Conservation (phyloP, 2,888 invertebrate species). For the Anagyrus pseudococci region DNA sequence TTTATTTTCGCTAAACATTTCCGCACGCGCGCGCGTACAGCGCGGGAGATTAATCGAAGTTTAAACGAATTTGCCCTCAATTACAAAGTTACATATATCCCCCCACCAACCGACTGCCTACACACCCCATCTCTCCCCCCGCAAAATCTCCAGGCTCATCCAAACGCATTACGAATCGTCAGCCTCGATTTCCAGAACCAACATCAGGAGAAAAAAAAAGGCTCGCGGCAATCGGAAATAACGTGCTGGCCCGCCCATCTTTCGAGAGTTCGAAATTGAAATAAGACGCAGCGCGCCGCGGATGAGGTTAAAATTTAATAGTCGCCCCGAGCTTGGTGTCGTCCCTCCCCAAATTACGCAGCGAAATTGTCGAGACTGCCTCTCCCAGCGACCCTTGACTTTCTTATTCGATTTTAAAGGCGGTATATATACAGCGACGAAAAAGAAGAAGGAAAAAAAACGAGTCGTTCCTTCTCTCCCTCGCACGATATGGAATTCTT, state of each 20-base stretch:
- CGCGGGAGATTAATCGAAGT: slow-evolving; percentile 13
- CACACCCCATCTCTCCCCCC: slow-evolving; percentile 1
- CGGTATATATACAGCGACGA: no score
- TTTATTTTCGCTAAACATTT: neutral
- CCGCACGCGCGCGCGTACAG: slow-evolving; percentile 12
- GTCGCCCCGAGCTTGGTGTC: slow-evolving; percentile 48
- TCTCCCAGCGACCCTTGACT: slow-evolving; percentile 21
- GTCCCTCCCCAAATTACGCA: slow-evolving; percentile 52
- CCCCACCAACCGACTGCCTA: neutral
- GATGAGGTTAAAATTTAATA: slow-evolving; percentile 60
- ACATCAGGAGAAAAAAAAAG: slow-evolving; percentile 13
- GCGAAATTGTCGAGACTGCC: slow-evolving; percentile 53
- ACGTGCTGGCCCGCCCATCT: neutral
- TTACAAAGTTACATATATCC: neutral
- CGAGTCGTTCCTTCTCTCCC: no score
- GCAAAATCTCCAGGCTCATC: slow-evolving; percentile 7
- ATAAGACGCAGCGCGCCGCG: slow-evolving; percentile 32
- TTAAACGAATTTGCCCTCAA: slow-evolving; percentile 18
- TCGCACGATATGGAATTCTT: no score
- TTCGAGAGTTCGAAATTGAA: slow-evolving; percentile 10
- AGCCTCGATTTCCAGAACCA: no score
- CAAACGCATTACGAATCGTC: slow-evolving; percentile 2
- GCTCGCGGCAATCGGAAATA: slow-evolving; percentile 13
- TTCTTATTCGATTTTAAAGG: slow-evolving; percentile 43
- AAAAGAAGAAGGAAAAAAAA: neutral